A percentile compares a stretch with the other conserved stretches of the same genome.
Evolutionary conservation across 2,113 vertebrate genomes (phyloP).

Genomic region (Cyprinodon variegatus): DNA sequence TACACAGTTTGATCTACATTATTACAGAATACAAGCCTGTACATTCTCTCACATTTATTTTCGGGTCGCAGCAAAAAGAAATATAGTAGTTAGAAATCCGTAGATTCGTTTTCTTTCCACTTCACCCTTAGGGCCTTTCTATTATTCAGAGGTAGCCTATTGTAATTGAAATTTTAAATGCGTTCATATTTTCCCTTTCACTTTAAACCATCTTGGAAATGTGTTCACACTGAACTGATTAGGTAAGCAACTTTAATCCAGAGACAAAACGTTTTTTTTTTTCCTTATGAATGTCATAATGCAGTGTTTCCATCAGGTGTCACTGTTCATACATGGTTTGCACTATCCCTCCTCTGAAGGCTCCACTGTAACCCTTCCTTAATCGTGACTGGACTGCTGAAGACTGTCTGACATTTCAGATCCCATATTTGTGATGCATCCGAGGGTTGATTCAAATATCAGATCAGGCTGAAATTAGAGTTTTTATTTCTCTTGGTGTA

Average conservation of each 20-base stretch:
- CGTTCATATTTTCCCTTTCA: neutral
- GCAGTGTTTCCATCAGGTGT: constrained; percentile 20
- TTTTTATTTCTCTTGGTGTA: neutral
- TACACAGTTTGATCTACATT: no score
- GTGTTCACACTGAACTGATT: neutral
- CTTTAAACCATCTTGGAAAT: neutral
- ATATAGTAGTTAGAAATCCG: no score
- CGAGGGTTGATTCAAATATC: constrained; percentile 3
- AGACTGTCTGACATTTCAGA: constrained; percentile 50
- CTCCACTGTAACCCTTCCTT: constrained; percentile 30
- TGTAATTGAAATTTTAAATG: no score
- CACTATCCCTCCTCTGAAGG: neutral
- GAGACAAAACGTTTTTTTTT: neutral
- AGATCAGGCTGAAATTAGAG: neutral
- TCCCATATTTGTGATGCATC: neutral
- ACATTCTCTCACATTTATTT: no score
- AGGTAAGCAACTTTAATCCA: neutral
- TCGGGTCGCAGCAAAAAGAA: no score
- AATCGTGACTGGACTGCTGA: constrained; percentile 65
- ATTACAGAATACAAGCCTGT: no score
- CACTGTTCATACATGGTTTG: constrained; percentile 19
- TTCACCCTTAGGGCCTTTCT: no score
- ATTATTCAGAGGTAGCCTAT: no score
- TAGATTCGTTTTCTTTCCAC: no score
- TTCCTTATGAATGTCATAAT: neutral